Base-by-base conservation (phyloP, 2,888 invertebrate species). In the Sceliomorpha sp. region DNA sequence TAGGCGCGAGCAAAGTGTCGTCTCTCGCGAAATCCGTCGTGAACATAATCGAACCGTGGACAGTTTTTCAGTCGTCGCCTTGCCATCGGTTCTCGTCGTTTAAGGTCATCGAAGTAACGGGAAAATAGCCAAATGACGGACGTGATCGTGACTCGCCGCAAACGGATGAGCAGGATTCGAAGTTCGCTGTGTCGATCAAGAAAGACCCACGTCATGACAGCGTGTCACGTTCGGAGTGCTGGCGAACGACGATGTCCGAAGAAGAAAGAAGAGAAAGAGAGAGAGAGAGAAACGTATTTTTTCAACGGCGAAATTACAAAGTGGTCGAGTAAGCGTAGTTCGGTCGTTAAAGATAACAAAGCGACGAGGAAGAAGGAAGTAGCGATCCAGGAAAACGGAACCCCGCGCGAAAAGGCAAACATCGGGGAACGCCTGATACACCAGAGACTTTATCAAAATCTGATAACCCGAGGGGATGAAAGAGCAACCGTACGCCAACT, bases 71-170 rank as follows among this genome's bases (percentile, higher is more conserved):
- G 72, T 74, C 73, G 67, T 71, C 66, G 51, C 72, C 70, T 69
- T 71, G 72, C 73, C 48, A 48, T 60, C 36, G 48, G 45, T 71
- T 66, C 37, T 62, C 73, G 78, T 78, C 74, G 73, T 82, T 82
- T 76, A 72, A 76, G 81, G 79, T 79, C 82, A 83, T 81, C 81
- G 69, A 74, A 74, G 76, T 80, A 82, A 79, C 80, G 80, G 78
- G 67, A 63, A 55, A 40, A 12, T 29, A 69, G 47, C 55, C 68
- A 74, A 76, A 70, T 70, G 77, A 79, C 79, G n/a, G n/a, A 71
- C 75, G 71, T 71, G 72, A 67, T 56, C 75, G 66, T 75, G 74
- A 76, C 71, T 76, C 48, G 73, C 44, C 50, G 58, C 42, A 40
- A 70, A 50, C 55, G 59, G 39, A 55, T 47, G 40, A 47, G 55